Evolutionary conservation across 2,888 invertebrate species (phyloP).

Genomic region (Caenorhabditis sp.): DNA sequence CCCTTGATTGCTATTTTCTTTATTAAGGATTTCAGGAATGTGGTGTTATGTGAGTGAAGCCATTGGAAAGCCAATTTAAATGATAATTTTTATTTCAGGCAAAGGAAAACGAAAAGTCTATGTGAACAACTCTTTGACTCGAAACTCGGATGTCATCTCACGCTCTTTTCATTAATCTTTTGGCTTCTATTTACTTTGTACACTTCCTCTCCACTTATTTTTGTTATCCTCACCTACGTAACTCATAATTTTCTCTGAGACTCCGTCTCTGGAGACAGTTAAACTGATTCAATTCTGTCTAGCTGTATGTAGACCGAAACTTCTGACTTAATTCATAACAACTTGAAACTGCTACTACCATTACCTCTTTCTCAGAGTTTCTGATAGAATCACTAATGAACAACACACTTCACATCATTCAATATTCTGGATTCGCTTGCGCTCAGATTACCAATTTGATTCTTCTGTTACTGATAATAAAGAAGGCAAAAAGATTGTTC

Average conservation of each 20-base stretch:
- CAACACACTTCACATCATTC: neutral
- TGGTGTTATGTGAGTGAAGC: neutral
- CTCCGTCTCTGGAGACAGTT: neutral
- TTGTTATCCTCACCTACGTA: neutral
- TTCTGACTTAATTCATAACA: neutral
- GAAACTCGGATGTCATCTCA: neutral
- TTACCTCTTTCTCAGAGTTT: neutral
- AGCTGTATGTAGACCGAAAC: neutral
- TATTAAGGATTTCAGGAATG: slow-evolving; percentile 4
- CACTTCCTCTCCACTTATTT: neutral
- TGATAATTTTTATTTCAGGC: neutral
- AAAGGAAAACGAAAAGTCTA: neutral
- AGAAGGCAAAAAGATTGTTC: slow-evolving; percentile 13
- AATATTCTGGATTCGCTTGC: slow-evolving; percentile 10
- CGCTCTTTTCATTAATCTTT: neutral
- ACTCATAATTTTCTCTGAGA: too few relatives aligned
- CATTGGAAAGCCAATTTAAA: too few relatives aligned
- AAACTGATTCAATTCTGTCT: neutral
- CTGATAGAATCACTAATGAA: neutral
- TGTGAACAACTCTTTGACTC: neutral
- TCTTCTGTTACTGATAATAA: neutral
- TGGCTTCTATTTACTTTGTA: neutral
- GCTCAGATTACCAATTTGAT: slow-evolving; percentile 21
- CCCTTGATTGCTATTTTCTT: slow-evolving; percentile 9
- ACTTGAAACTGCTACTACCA: neutral